These are phyloP conservation scores for Tinamus major DNA, from an alignment of 2,797 vertebrate genomes.

Conservation along the genomic window DNA sequence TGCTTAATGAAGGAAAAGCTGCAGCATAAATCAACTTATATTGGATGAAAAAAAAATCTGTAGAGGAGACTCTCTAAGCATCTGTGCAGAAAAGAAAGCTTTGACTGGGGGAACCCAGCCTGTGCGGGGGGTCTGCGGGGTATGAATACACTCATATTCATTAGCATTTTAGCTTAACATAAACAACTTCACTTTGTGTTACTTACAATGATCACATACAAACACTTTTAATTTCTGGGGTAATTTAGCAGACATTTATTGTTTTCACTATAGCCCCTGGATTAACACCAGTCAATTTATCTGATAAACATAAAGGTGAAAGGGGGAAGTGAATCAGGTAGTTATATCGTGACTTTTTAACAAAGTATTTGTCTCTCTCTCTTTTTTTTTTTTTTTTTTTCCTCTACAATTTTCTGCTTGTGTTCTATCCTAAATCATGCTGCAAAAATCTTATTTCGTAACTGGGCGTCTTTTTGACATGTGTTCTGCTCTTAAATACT, in stretches of 20 bases:
- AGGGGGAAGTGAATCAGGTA: not conserved
- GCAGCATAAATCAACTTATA: no score
- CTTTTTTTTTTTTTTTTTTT: not conserved
- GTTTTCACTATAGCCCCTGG: not conserved
- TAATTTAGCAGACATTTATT: not conserved
- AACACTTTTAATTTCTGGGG: not conserved
- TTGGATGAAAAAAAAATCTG: no score
- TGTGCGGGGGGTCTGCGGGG: not conserved
- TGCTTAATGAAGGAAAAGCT: no score
- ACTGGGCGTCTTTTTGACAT: not conserved
- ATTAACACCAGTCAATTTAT: not conserved
- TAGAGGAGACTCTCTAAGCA: not conserved
- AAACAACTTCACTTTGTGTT: no score
- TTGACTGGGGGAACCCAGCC: not conserved
- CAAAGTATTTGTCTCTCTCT: rapidly evolving
- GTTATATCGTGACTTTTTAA: not conserved
- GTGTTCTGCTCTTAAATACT: not conserved
- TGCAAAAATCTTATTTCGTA: not conserved
- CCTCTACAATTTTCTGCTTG: not conserved
- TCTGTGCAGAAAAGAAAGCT: conserved; percentile 15
- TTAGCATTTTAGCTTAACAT: not conserved
- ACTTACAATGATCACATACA: not conserved
- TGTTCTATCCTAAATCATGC: not conserved
- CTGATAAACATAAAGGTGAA: not conserved
- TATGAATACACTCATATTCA: not conserved